Percentiles rank a stretch among this genome's conserved stretches.
Evolutionary conservation across 2,113 vertebrate species (phyloP).

Genomic region (Cephalopterus ornatus): DNA sequence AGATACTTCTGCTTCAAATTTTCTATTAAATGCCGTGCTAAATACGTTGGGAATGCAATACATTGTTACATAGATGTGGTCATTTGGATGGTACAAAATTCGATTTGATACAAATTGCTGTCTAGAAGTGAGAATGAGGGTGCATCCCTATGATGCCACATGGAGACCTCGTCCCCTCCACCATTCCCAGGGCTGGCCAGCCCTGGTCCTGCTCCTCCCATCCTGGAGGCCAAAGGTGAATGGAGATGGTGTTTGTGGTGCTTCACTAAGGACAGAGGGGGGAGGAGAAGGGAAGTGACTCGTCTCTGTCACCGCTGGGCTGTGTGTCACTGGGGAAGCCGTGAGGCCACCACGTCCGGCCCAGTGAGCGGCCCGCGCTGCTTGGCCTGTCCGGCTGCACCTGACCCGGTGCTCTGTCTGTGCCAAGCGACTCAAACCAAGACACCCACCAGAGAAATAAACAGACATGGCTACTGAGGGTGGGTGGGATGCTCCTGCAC

Average conservation of each 20-base stretch:
- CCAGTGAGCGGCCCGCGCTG: background rate
- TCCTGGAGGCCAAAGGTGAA: background rate
- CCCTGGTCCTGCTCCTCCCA: background rate
- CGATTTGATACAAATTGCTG: accelerated
- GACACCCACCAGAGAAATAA: accelerated
- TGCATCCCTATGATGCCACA: background rate
- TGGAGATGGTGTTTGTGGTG: background rate
- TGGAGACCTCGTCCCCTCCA: background rate
- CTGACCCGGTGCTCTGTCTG: accelerated
- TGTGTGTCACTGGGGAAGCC: constrained; percentile 14
- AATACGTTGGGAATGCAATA: background rate
- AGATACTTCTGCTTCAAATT: background rate
- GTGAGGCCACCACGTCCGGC: background rate
- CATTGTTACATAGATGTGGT: accelerated
- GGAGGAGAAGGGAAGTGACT: constrained; percentile 7
- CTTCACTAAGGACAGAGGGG: background rate
- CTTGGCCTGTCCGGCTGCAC: background rate
- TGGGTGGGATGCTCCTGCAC: accelerated
- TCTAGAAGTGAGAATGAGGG: background rate
- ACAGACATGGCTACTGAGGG: accelerated
- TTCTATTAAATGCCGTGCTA: background rate
- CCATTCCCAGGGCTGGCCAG: background rate
- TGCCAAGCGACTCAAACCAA: background rate
- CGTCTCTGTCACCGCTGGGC: background rate
- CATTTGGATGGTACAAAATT: background rate